Evolutionary conservation across 2,888 invertebrate genomes (phyloP), one percentile per base, ranked within the genome.

Genomic region (Drosophila pegasa): DNA sequence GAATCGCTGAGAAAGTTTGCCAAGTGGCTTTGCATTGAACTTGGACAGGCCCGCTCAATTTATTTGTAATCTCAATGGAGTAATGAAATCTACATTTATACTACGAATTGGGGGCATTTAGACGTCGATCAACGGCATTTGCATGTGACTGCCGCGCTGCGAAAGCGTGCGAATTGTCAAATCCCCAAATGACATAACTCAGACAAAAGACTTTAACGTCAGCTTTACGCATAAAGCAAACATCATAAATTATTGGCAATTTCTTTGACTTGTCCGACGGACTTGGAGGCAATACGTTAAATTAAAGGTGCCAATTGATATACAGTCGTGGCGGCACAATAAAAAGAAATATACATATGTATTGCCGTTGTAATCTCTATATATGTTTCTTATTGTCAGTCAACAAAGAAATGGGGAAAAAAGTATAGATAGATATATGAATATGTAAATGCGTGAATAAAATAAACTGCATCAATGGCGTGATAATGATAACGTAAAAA

Each of bases 151-250:
- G 58, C 20, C 66, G 10, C 38, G 47, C 16, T 43, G 1, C 43
- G 31, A 33, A 57, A 54, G 35, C 35, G 48, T 33, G 52, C 43
- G 31, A 75, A 67, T 69, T 59, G 59, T 78, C 71, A 66, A 70
- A 68, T 52, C 57, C 48, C 47, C 62, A 45, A 57, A 61, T 87
- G 79, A 82, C 71, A 87, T 82, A 83, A 87, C 69, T 54, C 47
- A 22, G 51, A 71, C 78, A 71, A 68, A 63, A 73, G 54, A 40
- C 41, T 60, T 38, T 14, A 18, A 27, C 6, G 25, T 20, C 29
- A 38, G 41, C 27, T 27, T 40, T 55, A 33, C 35, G 10, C 18
- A 37, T 27, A 43, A 64, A 55, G 52, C 71, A 47, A 57, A 60
- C 38, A 62, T 52, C 54, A 64, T 87, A 66, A 70, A 65, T 71